A percentile compares a stretch with the other conserved stretches of the same genome.
Conservation (phyloP, 2,888 invertebrate genomes). For the Xestia sexstrigata region DNA sequence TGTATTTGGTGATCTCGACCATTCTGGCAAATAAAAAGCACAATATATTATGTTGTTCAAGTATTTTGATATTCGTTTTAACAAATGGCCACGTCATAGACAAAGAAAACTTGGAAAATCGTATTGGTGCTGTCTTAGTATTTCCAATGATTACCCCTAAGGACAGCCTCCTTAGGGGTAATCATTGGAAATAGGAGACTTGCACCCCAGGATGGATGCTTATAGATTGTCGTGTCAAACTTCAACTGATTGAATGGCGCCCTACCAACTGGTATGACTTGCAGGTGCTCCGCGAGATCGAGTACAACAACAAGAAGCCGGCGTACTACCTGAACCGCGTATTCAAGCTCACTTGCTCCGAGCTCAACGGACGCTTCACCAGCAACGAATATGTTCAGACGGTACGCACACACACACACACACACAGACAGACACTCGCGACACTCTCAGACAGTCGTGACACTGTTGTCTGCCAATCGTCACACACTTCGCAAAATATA, state of each 20-base stretch:
- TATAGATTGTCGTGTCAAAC: neutral
- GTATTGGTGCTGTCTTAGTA: neutral
- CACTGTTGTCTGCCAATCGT: neutral
- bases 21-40: no score
- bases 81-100: neutral
- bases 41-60: neutral
- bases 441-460: neutral
- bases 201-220: neutral
- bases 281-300: constrained; percentile 93
- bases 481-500: neutral
- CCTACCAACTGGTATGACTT: neutral
- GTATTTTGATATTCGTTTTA: neutral
- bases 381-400: constrained; percentile 99
- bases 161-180: neutral
- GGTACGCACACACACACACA: constrained; percentile 80
- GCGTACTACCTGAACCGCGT: constrained; percentile 98
- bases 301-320: constrained; percentile 98
- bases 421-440: neutral
- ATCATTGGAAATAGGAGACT: neutral
- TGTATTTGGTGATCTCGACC: neutral
- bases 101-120: neutral
- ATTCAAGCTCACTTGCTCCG: constrained; percentile 98
- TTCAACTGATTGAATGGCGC: neutral
- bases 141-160: no score
- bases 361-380: constrained; percentile 97